Evolutionary conservation across 2,113 vertebrate genomes (phyloP), one percentile per base, ranked within the genome.

Genomic region (Epinephelus cyanopodus): DNA sequence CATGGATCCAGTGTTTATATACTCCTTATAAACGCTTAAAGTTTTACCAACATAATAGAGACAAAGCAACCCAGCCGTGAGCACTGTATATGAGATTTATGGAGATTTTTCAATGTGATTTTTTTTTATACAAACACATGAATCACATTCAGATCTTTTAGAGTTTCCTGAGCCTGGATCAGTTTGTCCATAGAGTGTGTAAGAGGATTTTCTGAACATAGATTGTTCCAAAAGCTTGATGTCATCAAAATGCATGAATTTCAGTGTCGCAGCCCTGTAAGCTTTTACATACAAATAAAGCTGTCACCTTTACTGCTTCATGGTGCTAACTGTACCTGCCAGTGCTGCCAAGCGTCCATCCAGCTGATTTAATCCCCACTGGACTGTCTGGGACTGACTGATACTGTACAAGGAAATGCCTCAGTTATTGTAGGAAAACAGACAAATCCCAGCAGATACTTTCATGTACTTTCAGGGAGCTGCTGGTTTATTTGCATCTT

Each of bases 401-500:
- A 45, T 21, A 17, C 67, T 62, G 50, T 54, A n/a, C 21, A 11
- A 50, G 29, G 39, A 74, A 67, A 25, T 14, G 50, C 27, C 42
- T 65, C 19, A 39, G 65, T 79, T 71, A 84, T 66, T 72, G 61
- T n/a, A 33, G 25, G n/a, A 29, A 71, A 89, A 68, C 33, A 82
- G 50, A 39, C n/a, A 39, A 27, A 68, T 71, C 56, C 75, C 75
- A 27, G 73, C 56, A 68, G 42, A 45, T 33, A 54, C 66, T 81
- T 61, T 68, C 75, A 74, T 48, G 33, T 70, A 63, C 54, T 25
- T 25, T 68, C 57, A 47, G 37, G n/a, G 42, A 64, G 37, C 10
- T 3, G 57, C 29, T 18, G 48, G 60, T 52, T 67, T 71, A 87
- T 81, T 82, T 81, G 42, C 83, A 84, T 85, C n/a, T 75, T 68